phyloP scores from a whole-genome alignment of 1,140 invertebrate species.

The Thaumetopoea pityocampa region DNA sequence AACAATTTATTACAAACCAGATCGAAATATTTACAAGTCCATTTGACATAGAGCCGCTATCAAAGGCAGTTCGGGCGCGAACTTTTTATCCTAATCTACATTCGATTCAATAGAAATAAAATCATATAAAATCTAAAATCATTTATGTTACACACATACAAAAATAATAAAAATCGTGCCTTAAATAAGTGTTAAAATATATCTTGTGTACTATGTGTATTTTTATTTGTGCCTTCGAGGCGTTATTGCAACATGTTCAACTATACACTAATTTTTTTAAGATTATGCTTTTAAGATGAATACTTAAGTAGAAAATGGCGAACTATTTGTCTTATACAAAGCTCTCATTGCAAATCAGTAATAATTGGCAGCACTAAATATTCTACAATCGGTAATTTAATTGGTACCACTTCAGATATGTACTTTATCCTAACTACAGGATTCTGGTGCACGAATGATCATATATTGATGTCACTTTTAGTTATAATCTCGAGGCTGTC shows the following conservation, averaged over 20 bases:
- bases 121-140: conserved; percentile 24
- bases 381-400: no score
- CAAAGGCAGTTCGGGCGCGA: conserved; percentile 14
- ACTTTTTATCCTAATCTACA: conserved; percentile 18
- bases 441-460: no score
- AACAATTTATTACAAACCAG: conserved; percentile 52
- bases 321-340: no score
- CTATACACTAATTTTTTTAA: conserved; percentile 48
- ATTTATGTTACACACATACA: conserved; percentile 24
- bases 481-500: no score
- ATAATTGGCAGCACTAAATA: no score
- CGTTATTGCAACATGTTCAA: conserved; percentile 64
- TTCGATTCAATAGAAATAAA: conserved; percentile 27
- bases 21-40: conserved; percentile 51
- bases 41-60: conserved; percentile 25
- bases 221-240: conserved; percentile 55
- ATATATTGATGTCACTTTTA: no score
- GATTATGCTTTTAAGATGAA: conserved; percentile 49
- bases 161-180: conserved; percentile 50
- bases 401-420: no score
- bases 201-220: conserved; percentile 35
- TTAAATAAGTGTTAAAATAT: conserved; percentile 52
- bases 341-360: no score
- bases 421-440: no score
- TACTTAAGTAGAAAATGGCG: conserved; percentile 27